Conservation (phyloP, 1,140 invertebrate species). For the Stegodyphus dumicola region DNA sequence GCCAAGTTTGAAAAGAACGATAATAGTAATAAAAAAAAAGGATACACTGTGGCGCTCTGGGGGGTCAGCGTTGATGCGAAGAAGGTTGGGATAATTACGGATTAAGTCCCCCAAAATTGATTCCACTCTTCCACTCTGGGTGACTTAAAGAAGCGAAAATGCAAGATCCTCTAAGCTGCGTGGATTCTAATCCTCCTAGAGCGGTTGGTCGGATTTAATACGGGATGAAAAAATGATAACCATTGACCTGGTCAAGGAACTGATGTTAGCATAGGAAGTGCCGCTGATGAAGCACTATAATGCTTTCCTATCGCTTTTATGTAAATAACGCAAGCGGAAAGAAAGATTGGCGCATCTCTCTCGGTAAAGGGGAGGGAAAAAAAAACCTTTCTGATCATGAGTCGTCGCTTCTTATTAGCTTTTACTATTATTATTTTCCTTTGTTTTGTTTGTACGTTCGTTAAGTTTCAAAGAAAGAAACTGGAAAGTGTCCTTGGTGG, state of each 20-base stretch:
- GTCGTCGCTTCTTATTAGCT: too few species aligned
- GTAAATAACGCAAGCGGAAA: too few species aligned
- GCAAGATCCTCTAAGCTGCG: conserved; percentile 5
- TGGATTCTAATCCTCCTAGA: conserved; percentile 14
- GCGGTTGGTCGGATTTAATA: conserved; percentile 32
- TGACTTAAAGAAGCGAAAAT: conserved; percentile 27
- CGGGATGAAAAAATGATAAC: conserved; percentile 16
- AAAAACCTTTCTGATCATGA: too few species aligned
- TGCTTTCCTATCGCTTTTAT: too few species aligned
- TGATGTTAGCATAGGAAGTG: not conserved
- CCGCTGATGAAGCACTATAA: not conserved
- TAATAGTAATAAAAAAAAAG: conserved; percentile 2
- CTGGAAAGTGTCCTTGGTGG: too few species aligned
- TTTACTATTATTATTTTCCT: too few species aligned
- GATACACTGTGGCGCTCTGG: not conserved
- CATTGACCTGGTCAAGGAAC: conserved; percentile 1
- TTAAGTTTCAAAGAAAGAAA: too few species aligned
- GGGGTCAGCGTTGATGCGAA: conserved; percentile 18
- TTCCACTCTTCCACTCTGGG: not conserved
- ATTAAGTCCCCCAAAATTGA: conserved; percentile 39
- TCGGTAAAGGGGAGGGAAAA: too few species aligned
- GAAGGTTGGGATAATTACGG: conserved; percentile 32
- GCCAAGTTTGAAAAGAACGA: not conserved
- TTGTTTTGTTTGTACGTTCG: too few species aligned
- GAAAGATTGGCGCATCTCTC: too few species aligned